phyloP scores from a whole-genome alignment of 2,888 invertebrate species.

The Stictocephala bisonia region DNA sequence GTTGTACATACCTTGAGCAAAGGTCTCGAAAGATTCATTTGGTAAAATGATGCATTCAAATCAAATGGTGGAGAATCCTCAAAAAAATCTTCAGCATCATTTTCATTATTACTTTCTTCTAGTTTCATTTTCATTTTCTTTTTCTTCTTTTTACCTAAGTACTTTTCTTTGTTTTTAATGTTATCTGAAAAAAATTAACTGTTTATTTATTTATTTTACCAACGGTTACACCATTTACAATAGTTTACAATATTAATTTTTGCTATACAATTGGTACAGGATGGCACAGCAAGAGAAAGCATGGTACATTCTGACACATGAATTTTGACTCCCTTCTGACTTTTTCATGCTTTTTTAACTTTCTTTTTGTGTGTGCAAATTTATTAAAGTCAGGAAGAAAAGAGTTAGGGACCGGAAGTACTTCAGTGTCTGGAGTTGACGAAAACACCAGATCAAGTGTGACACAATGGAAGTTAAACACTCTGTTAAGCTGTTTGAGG shows the following conservation, averaged over 20 bases:
- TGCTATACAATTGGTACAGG: too few relatives aligned
- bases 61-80: constrained; percentile 75
- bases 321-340: too few relatives aligned
- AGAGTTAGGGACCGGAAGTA: too few relatives aligned
- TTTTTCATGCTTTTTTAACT: too few relatives aligned
- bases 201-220: not conserved
- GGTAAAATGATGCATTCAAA: constrained; percentile 81
- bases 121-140: constrained; percentile 64
- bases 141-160: constrained; percentile 69
- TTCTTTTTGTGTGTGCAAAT: too few relatives aligned
- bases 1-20: constrained; percentile 81
- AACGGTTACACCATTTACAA: too few relatives aligned
- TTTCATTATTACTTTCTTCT: constrained; percentile 57
- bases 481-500: too few relatives aligned
- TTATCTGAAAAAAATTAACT: constrained; percentile 66
- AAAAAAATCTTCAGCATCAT: constrained; percentile 65
- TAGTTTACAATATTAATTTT: too few relatives aligned
- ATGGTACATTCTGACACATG: too few relatives aligned
- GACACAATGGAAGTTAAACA: not conserved
- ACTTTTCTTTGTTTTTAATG: constrained; percentile 75
- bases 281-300: too few relatives aligned
- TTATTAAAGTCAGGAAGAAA: too few relatives aligned
- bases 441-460: not conserved
- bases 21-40: constrained; percentile 97
- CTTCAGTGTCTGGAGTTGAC: too few relatives aligned